phyloP scores from a whole-genome alignment of 1,140 invertebrate species.

The Pristionchus pacificus region DNA sequence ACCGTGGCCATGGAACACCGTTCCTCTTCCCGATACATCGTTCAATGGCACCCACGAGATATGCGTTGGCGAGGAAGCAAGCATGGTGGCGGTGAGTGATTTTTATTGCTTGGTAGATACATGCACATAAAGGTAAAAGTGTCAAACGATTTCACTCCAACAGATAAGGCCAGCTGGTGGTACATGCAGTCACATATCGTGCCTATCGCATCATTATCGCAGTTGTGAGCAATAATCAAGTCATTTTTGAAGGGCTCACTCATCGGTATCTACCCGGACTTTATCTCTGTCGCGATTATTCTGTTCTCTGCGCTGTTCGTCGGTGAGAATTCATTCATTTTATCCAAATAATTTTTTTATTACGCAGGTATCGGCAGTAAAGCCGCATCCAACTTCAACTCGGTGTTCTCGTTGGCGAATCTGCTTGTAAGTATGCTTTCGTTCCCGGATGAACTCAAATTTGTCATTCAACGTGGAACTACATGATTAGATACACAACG shows the following conservation, averaged over 20 bases:
- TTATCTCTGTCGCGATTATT: neutral
- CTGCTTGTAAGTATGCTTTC: neutral
- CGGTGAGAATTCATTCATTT: constrained; percentile 5
- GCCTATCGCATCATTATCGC: constrained; percentile 70
- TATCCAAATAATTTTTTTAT: neutral
- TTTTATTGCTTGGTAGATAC: no score
- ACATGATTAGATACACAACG: no score
- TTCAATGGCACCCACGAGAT: no score
- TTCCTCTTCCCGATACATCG: neutral
- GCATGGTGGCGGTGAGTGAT: no score
- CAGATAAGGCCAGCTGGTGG: constrained; percentile 74
- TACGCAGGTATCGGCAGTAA: neutral
- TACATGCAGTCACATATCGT: constrained; percentile 68
- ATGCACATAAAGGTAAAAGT: no score
- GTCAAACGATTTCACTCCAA: no score
- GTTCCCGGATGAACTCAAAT: no score
- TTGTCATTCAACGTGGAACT: no score
- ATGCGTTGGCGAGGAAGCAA: neutral
- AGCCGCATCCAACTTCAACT: neutral
- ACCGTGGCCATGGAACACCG: neutral
- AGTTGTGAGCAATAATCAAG: constrained; percentile 70
- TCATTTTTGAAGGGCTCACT: constrained; percentile 71
- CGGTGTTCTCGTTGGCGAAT: neutral
- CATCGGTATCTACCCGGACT: neutral
- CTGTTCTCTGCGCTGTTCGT: neutral